Evolutionary conservation across 2,888 invertebrate species (phyloP).

Genomic region (Dione juno): DNA sequence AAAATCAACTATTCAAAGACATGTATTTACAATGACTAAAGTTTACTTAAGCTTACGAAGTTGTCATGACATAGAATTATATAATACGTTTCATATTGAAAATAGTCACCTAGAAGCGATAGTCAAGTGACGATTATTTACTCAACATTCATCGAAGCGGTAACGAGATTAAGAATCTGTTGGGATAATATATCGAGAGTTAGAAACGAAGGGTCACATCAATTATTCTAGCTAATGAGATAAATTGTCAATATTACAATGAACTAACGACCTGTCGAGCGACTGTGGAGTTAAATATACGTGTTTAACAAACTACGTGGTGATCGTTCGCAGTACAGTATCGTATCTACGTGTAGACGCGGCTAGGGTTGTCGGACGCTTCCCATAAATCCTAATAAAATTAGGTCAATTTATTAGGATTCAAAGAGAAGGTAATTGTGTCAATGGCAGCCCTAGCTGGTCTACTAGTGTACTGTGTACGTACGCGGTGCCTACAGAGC

Average conservation of each 20-base stretch:
- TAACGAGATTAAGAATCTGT: slow-evolving; percentile 65
- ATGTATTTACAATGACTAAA: slow-evolving; percentile 73
- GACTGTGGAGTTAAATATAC: slow-evolving; percentile 53
- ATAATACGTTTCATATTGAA: slow-evolving; percentile 49
- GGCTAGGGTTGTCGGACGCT: slow-evolving; percentile 20
- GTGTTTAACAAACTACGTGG: slow-evolving; percentile 56
- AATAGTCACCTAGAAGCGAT: slow-evolving; percentile 74
- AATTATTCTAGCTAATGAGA: slow-evolving; percentile 70
- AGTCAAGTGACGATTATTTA: slow-evolving; percentile 66
- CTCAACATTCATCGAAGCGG: slow-evolving; percentile 74
- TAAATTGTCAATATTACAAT: slow-evolving; percentile 53
- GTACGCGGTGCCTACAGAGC: slow-evolving; percentile 64
- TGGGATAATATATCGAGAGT: slow-evolving; percentile 53
- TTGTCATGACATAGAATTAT: slow-evolving; percentile 57
- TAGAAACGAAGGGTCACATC: slow-evolving; percentile 63
- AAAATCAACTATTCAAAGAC: slow-evolving; percentile 59
- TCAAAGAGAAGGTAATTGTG: slow-evolving; percentile 7
- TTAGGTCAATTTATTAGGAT: slow-evolving; percentile 9
- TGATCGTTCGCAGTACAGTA: slow-evolving; percentile 66
- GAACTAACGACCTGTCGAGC: slow-evolving; percentile 29
- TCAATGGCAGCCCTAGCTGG: slow-evolving; percentile 34
- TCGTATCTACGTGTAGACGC: slow-evolving; percentile 51
- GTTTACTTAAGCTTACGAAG: slow-evolving; percentile 70
- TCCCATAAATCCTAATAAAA: slow-evolving; percentile 15
- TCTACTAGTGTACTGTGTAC: slow-evolving; percentile 63